A percentile compares a stretch with the other conserved stretches of the same genome.
These are phyloP conservation scores for Ovis canadensis DNA, from an alignment of 2,113 vertebrate genomes.

Conservation along the genomic window DNA sequence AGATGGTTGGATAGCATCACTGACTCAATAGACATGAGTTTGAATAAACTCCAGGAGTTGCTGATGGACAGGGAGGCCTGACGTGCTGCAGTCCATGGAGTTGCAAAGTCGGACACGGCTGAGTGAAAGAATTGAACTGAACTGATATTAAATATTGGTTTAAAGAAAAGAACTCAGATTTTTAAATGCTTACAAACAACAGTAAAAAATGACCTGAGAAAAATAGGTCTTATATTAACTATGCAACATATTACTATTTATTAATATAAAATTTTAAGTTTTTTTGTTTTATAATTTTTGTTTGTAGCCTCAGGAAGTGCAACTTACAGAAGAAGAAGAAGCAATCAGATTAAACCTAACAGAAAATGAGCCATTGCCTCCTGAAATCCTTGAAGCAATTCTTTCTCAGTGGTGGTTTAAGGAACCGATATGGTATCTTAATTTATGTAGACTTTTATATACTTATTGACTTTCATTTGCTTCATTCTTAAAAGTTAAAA, in stretches of 20 bases:
- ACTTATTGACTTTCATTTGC: background rate
- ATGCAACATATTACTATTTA: background rate
- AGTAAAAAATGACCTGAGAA: background rate
- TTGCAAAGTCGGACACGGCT: fast-evolving
- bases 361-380: slow-evolving; percentile 79
- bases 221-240: background rate
- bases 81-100: background rate
- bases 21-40: background rate
- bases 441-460: background rate
- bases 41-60: background rate
- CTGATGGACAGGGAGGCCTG: background rate
- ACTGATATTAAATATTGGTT: background rate
- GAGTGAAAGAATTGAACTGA: background rate
- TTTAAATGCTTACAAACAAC: background rate
- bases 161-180: slow-evolving; percentile 13
- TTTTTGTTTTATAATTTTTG: slow-evolving; percentile 37
- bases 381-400: slow-evolving; percentile 85
- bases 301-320: slow-evolving; percentile 68
- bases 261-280: background rate
- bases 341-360: slow-evolving; percentile 86
- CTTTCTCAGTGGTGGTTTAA: slow-evolving; percentile 88
- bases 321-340: slow-evolving; percentile 87
- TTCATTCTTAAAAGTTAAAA: slow-evolving; percentile 37
- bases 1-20: background rate
- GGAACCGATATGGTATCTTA: slow-evolving; percentile 89